Base-by-base conservation (phyloP, 2,888 invertebrate species). In the Enoplolaimus lenunculus region DNA sequence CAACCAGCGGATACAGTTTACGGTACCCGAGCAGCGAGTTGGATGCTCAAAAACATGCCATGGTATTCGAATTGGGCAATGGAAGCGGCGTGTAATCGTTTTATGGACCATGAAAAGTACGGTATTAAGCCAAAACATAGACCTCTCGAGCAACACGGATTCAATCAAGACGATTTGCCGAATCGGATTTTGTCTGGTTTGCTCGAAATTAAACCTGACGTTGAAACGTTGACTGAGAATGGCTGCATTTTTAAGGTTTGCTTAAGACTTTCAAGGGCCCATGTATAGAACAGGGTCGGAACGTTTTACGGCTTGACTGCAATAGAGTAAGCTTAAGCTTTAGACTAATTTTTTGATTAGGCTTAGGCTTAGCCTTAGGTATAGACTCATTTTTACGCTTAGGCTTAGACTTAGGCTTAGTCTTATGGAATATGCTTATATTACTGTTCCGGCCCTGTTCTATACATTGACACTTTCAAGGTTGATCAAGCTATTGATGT, bases 161-260 rank as follows among this genome's bases (percentile, higher is more conserved):
- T 66, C 31, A 60, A 83, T 69, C 82, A 82, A 73, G 84, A 84
- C 75, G 82, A 83, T 67, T 77, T 84, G 1, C 83, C 83, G 1
- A 80, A 81, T 71, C 78, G 82, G 64, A 81, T 84, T 65, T 78
- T 82, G 72, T 80, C 77, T 21, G 82, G 82, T 16, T 75, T 76
- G 3, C 21, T 45, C 7, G 45, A 7, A 45, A 76, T 82, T 2
- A 79, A 78, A 72, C 77, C 79, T 31, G 75, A 81, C 67, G 75
- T 82, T 2, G 70, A 70, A 13, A 34, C 73, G 3, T 79, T 82
- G 72, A 45, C 45, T 13, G 74, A 75, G 21, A 72, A 75, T 1
- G 74, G 74, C 0, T 80, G 80, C 7, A 70, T 74, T 26, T 82
- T 82, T 74, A 74, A 77, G 3, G 81, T 45, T n/a, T n/a, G n/a